Percentiles rank a stretch among this genome's conserved stretches.
These are phyloP conservation scores for Pachycephala philippinensis DNA, from an alignment of 2,113 vertebrate genomes.

Conservation along the genomic window DNA sequence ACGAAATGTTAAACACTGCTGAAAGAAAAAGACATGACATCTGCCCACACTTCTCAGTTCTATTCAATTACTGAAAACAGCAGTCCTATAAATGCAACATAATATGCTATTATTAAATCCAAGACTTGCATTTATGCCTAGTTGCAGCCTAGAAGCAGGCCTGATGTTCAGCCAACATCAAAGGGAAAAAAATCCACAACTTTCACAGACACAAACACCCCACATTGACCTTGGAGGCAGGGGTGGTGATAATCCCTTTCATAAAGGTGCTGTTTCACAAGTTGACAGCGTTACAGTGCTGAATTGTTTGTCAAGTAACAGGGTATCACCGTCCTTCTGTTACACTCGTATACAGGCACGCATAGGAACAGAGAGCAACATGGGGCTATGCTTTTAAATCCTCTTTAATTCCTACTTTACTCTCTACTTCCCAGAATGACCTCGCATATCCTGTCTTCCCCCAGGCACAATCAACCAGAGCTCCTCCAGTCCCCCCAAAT, in stretches of 20 bases:
- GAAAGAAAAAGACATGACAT: slow-evolving; percentile 48
- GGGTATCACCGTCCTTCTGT: background rate
- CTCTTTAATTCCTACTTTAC: slow-evolving; percentile 54
- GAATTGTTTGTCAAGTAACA: background rate
- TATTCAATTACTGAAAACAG: slow-evolving; percentile 39
- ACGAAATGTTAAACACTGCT: slow-evolving; percentile 42
- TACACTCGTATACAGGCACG: background rate
- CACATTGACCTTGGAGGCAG: slow-evolving; percentile 23
- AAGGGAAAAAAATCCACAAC: slow-evolving; percentile 41
- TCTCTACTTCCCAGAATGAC: slow-evolving; percentile 15
- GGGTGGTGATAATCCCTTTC: background rate
- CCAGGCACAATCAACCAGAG: background rate
- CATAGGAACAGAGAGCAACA: background rate
- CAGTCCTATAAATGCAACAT: background rate
- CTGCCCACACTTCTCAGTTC: slow-evolving; percentile 20
- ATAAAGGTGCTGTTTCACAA: slow-evolving; percentile 6
- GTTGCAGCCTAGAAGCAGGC: slow-evolving; percentile 23
- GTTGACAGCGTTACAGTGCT: background rate
- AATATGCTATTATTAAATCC: slow-evolving; percentile 26
- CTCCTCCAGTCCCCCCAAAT: background rate
- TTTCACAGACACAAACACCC: background rate
- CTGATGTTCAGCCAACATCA: background rate
- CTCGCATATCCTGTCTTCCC: background rate
- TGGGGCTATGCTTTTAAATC: slow-evolving; percentile 22
- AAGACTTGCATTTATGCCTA: background rate